These are phyloP conservation scores for Phorcus lineatus DNA, from an alignment of 2,888 invertebrate genomes.

Conservation along the genomic window DNA sequence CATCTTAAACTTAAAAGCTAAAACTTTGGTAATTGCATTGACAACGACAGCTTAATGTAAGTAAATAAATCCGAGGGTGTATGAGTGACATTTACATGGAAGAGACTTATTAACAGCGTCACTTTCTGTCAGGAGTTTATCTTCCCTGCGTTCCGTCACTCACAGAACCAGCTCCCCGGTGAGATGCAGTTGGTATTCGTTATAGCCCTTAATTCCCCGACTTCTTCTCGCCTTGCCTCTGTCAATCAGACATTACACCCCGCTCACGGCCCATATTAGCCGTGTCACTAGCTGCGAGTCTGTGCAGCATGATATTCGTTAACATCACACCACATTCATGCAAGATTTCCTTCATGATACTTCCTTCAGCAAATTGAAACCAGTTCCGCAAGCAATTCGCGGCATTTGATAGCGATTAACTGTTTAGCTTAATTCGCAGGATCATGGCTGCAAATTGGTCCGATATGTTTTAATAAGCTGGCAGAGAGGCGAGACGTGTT, in stretches of 20 bases:
- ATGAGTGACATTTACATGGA: too few species aligned
- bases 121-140: too few species aligned
- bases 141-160: too few species aligned
- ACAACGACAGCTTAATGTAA: too few species aligned
- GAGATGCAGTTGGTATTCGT: background rate
- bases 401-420: slow-evolving; percentile 27
- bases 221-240: background rate
- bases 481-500: background rate
- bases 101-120: too few species aligned
- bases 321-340: slow-evolving; percentile 14
- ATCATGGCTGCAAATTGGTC: slow-evolving; percentile 26
- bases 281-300: background rate
- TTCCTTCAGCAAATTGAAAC: slow-evolving; percentile 30
- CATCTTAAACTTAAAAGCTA: too few species aligned
- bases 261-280: slow-evolving; percentile 9
- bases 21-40: too few species aligned
- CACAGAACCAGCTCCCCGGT: background rate
- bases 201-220: slow-evolving; percentile 7
- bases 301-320: slow-evolving; percentile 20
- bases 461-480: slow-evolving; percentile 24
- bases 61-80: too few species aligned
- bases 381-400: slow-evolving; percentile 23
- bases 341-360: slow-evolving; percentile 17
- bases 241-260: background rate
- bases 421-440: slow-evolving; percentile 28